phyloP scores from a whole-genome alignment of 2,797 vertebrate genomes.

The Helarctos malayanus region DNA sequence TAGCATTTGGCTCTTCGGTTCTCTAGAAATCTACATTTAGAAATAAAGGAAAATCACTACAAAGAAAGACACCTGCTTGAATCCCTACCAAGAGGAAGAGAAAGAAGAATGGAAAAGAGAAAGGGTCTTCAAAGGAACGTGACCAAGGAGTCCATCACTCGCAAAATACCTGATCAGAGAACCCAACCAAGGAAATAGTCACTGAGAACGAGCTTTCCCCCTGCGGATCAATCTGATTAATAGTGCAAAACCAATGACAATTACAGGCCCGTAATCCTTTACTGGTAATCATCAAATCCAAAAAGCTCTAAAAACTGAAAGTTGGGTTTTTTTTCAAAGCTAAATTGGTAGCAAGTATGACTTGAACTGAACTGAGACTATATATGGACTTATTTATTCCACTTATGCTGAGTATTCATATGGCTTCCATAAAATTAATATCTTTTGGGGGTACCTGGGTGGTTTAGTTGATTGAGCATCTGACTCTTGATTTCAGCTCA shows the following conservation, averaged over 20 bases:
- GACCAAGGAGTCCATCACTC: not conserved
- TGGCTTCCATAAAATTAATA: constrained; percentile 56
- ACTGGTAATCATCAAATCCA: not conserved
- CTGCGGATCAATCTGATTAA: constrained; percentile 66
- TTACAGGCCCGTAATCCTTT: constrained; percentile 59
- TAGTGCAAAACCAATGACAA: constrained; percentile 59
- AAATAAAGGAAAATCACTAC: constrained; percentile 61
- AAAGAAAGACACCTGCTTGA: constrained; percentile 56
- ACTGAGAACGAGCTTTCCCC: not conserved
- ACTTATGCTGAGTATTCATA: not conserved
- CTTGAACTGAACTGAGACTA: not conserved
- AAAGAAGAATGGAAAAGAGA: constrained; percentile 13
- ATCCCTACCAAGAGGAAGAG: constrained; percentile 36
- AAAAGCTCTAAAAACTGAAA: constrained; percentile 43
- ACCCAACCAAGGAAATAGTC: constrained; percentile 49
- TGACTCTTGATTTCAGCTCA: not conserved
- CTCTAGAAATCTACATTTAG: constrained; percentile 18
- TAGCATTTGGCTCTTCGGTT: constrained; percentile 14
- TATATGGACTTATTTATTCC: constrained; percentile 43
- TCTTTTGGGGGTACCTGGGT: not conserved
- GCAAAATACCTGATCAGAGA: constrained; percentile 55
- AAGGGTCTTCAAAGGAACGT: constrained; percentile 25
- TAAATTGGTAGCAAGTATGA: constrained; percentile 42
- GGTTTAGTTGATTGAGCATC: not conserved
- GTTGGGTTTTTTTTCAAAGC: not conserved